Evolutionary conservation across 2,888 invertebrate species (phyloP).

Genomic region (Netelia melanura): DNA sequence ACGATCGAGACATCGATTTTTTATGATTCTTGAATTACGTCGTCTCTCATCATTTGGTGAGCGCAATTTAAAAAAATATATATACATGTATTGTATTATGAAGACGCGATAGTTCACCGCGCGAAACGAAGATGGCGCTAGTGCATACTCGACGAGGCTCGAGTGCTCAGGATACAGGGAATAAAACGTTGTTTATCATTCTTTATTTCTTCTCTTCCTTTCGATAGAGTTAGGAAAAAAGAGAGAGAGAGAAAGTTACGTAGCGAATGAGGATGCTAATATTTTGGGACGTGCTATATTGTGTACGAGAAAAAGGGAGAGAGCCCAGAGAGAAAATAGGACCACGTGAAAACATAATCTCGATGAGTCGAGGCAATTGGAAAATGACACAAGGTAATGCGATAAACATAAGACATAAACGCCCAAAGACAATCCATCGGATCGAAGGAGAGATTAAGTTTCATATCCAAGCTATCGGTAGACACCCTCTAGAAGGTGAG

Average conservation of each 20-base stretch:
- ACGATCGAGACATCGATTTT: background rate
- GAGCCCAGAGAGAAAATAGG: background rate
- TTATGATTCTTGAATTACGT: constrained; percentile 21
- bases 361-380: background rate
- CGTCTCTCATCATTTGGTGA: background rate
- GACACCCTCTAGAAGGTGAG: constrained; percentile 11
- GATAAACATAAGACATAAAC: constrained; percentile 4
- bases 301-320: background rate
- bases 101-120: constrained; percentile 12
- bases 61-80: constrained; percentile 5
- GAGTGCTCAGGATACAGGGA: constrained; percentile 59
- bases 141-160: constrained; percentile 19
- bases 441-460: constrained; percentile 16
- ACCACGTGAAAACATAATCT: background rate
- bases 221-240: constrained; percentile 30
- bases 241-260: background rate
- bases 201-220: constrained; percentile 30
- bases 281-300: constrained; percentile 40
- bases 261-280: constrained; percentile 27
- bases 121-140: constrained; percentile 29
- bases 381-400: constrained; percentile 3
- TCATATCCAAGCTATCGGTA: background rate
- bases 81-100: background rate
- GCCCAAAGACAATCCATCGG: constrained; percentile 29
- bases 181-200: constrained; percentile 13